Evolutionary conservation across 2,113 vertebrate genomes (phyloP), one percentile per base, ranked within the genome.

Genomic region (Aptenodytes forsteri): DNA sequence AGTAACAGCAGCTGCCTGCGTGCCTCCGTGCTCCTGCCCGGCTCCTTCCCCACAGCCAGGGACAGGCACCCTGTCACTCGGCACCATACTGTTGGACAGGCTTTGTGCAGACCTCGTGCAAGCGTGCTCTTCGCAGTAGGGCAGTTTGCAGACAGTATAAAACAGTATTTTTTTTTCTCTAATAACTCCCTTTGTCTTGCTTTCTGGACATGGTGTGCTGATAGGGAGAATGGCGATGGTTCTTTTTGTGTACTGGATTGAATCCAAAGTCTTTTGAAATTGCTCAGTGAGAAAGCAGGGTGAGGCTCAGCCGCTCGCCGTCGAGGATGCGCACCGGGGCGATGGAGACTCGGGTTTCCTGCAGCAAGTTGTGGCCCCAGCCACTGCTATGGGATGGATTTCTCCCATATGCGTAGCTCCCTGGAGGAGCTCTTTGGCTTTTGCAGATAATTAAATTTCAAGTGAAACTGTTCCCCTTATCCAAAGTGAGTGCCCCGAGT

Each of bases 271-370:
- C 55, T 54, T 82, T 58, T 32, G 36, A 25, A 89, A 13, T 36
- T 20, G 49, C 32, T 54, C 2, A 1, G 36, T 50, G 84, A 42
- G 52, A 52, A 73, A 42, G 54, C 56, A 20, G n/a, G 50, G 50
- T 21, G 79, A 76, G 78, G 72, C 54, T 85, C 34, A 52, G 46
- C 67, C n/a, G 4, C 55, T 69, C 3, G 0, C 42, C 2, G 1
- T 26, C 16, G 8, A 4, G 71, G 58, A 17, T 0, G 2, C 4
- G 1, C 47, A 12, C 14, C 2, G 3, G 32, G 16, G 46, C 0
- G 10, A 36, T 12, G 44, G 67, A 42, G 16, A 27, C 38, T 16
- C 1, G 1, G 15, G 13, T 54, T 58, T 75, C 44, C 87, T 52
- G 54, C 71, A 52, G 47, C 25, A 21, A 15, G 38, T 40, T 29